Percentiles rank a stretch among this genome's conserved stretches.
Conservation (phyloP, 2,113 vertebrate genomes). For the Dasypus novemcinctus region DNA sequence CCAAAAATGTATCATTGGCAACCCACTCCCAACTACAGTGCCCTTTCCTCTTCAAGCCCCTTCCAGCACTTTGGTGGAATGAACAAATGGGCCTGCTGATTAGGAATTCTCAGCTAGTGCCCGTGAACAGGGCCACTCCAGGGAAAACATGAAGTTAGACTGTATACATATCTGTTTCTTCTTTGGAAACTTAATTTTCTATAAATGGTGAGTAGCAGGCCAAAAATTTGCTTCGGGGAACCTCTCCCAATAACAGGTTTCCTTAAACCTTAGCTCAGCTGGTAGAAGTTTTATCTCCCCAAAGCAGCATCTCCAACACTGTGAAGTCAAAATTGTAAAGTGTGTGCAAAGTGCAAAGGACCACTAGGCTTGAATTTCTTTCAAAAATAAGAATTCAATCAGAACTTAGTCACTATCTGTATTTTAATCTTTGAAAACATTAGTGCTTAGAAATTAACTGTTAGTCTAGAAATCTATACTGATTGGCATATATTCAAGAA, state of each 20-base stretch:
- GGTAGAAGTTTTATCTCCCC: neutral
- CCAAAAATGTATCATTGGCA: neutral
- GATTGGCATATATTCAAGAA: no score
- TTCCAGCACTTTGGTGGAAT: neutral
- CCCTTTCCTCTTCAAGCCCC: neutral
- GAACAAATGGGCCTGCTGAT: neutral
- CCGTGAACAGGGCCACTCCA: neutral
- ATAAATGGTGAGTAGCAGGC: neutral
- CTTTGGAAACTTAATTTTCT: neutral
- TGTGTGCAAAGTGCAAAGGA: no score
- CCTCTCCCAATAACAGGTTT: neutral
- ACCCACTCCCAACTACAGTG: neutral
- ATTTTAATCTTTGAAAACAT: no score
- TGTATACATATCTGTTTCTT: neutral
- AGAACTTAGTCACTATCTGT: no score
- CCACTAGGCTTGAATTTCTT: no score
- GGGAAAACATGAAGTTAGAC: neutral
- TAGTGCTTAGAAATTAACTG: no score
- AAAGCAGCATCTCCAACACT: neutral
- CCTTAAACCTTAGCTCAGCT: neutral
- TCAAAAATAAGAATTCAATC: no score
- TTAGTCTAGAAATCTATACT: no score
- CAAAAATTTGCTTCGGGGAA: neutral
- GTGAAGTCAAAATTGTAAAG: no score
- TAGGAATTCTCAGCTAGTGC: neutral